These are phyloP conservation scores for Lacerta agilis DNA, from an alignment of 2,797 vertebrate genomes.

Conservation along the genomic window DNA sequence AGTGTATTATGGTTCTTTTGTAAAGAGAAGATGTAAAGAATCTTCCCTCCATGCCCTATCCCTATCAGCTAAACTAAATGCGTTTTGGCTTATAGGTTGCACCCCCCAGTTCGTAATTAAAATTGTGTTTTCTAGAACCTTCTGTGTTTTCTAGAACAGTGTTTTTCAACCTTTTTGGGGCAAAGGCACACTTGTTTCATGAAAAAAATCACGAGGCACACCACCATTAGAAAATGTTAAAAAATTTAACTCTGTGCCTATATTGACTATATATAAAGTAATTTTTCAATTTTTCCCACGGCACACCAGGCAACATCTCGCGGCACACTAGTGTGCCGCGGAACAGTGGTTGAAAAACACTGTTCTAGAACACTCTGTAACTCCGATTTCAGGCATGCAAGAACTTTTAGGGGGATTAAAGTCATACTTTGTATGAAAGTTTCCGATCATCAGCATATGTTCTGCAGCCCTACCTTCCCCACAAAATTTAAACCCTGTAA, in stretches of 20 bases:
- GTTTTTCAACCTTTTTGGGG: too few species aligned
- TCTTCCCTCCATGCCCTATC: too few species aligned
- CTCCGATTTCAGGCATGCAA: background rate
- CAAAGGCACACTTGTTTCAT: too few species aligned
- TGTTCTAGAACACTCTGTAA: background rate
- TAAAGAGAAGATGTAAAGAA: background rate
- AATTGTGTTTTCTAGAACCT: background rate
- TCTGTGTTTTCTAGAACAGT: background rate
- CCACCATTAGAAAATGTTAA: too few species aligned
- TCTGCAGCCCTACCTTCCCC: background rate
- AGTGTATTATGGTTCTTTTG: background rate
- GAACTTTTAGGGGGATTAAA: background rate
- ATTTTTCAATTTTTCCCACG: too few species aligned
- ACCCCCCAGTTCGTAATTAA: background rate
- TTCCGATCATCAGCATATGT: background rate
- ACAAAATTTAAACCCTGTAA: background rate
- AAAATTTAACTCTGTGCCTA: too few species aligned
- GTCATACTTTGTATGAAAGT: background rate
- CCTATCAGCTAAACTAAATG: background rate
- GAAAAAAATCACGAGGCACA: too few species aligned
- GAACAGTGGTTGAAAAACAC: too few species aligned
- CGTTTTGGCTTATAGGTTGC: background rate
- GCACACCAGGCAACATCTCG: too few species aligned
- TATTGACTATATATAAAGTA: too few species aligned
- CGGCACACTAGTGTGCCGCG: too few species aligned